A percentile compares a stretch with the other conserved stretches of the same genome.
These are phyloP conservation scores for Leptothorax acervorum DNA, from an alignment of 2,888 invertebrate genomes.

Conservation along the genomic window DNA sequence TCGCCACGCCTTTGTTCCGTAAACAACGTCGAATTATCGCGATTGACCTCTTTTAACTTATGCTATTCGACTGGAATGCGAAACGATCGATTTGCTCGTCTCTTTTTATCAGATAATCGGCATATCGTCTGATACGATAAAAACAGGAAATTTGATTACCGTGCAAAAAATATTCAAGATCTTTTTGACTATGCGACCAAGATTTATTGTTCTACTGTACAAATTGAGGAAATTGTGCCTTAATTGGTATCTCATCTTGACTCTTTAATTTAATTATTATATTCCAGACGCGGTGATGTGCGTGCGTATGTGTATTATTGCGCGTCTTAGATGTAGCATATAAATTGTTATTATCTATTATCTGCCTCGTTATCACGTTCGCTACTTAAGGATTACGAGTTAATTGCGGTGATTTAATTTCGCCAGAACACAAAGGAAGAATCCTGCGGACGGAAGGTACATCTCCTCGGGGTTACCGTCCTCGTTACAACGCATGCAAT, in stretches of 20 bases:
- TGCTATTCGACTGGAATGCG: background rate
- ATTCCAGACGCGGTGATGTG: background rate
- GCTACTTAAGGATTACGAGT: constrained; percentile 37
- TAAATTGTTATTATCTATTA: constrained; percentile 48
- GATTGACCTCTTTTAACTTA: constrained; percentile 16
- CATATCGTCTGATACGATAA: background rate
- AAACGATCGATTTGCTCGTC: constrained; percentile 9
- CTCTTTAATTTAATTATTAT: constrained; percentile 21
- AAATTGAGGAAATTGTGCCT: background rate
- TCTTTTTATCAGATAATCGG: background rate
- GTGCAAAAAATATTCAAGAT: background rate
- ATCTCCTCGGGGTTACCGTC: constrained; percentile 40
- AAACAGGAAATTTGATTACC: background rate
- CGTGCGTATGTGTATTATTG: background rate
- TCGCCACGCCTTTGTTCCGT: constrained; percentile 37
- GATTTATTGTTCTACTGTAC: background rate
- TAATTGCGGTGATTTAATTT: constrained; percentile 52
- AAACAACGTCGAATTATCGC: constrained; percentile 49
- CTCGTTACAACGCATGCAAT: constrained; percentile 54
- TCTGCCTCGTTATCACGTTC: constrained; percentile 32
- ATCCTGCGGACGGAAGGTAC: constrained; percentile 18
- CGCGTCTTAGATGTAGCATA: background rate
- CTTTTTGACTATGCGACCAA: background rate
- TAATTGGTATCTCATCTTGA: background rate
- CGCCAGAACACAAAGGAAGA: constrained; percentile 34